Evolutionary conservation across 2,797 vertebrate species (phyloP), one percentile per base, ranked within the genome.

Genomic region (Prunella strophiata): DNA sequence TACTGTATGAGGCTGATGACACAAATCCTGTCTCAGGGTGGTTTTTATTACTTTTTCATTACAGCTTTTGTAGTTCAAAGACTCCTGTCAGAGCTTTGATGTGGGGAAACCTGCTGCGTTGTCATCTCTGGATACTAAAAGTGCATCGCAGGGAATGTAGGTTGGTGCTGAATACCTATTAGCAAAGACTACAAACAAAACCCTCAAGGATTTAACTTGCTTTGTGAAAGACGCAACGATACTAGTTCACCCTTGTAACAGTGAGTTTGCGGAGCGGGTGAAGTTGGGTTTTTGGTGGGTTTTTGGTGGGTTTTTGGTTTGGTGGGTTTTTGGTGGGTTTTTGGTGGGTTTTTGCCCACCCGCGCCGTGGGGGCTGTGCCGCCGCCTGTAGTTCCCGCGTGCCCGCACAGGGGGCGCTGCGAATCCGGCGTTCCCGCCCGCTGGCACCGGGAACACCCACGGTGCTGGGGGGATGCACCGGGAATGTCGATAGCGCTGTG

Each of bases 281-380:
- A 22, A 45, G 1, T 0, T 5, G 27, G 4, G 9, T 0, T 30
- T 13, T 48, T 4, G 17, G 6, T 34, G 9, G 2, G 1, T 3
- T 47, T 43, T 61, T 10, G 7, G 19, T 4, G 30, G 2, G 16
- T 4, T 14, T 8, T 40, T 5, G 14, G 4, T 38, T 61, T 29
- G 58, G 11, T 38, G 58, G 0, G 20, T 5, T 55, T 54, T 50
- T 16, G 48, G 25, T 50, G 48, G 47, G 26, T 20, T 13, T 36
- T 66, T 40, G 59, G 3, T 23, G 6, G 1, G 1, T 6, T n/a
- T 58, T 74, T 17, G 6, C 21, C 13, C 6, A 3, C 5, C n/a
- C 1, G 9, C 0, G 12, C 45, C 7, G 3, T 1, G 2, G 3
- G 16, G 27, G 38, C 25, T 12, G n/a, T 2, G n/a, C 26, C 61